Conservation (phyloP, 2,113 vertebrate genomes). For the Arenaria interpres region DNA sequence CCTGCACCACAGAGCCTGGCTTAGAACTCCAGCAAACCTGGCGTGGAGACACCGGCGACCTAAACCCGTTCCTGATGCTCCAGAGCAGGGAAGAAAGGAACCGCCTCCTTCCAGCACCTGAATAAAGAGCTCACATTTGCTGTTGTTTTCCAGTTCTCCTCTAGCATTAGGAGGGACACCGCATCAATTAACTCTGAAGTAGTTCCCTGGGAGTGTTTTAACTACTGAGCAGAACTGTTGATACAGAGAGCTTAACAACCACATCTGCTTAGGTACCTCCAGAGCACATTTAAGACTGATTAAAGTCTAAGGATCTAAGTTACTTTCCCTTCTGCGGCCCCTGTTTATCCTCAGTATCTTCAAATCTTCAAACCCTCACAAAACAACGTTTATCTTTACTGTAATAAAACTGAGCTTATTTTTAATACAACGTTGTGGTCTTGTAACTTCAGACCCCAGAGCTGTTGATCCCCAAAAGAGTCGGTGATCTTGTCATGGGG, state of each 20-base stretch:
- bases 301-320: not conserved
- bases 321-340: not conserved
- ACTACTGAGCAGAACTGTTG: not conserved
- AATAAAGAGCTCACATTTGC: not conserved
- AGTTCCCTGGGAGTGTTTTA: not conserved
- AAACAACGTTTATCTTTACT: not conserved
- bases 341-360: not conserved
- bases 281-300: not conserved
- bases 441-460: not conserved
- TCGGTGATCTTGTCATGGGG: not conserved
- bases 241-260: not conserved
- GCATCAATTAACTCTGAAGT: not conserved
- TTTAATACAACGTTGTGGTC: accelerated
- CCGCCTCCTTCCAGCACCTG: not conserved
- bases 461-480: not conserved
- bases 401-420: not conserved
- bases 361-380: not conserved
- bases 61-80: too few relatives aligned
- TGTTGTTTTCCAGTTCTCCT: not conserved
- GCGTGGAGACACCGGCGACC: not conserved
- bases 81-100: not conserved
- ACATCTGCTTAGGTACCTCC: not conserved
- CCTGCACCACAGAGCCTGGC: accelerated
- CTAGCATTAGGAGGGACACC: not conserved
- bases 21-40: not conserved